Conservation (phyloP, 2,113 vertebrate genomes). For the Tenebrosternarchus preto region DNA sequence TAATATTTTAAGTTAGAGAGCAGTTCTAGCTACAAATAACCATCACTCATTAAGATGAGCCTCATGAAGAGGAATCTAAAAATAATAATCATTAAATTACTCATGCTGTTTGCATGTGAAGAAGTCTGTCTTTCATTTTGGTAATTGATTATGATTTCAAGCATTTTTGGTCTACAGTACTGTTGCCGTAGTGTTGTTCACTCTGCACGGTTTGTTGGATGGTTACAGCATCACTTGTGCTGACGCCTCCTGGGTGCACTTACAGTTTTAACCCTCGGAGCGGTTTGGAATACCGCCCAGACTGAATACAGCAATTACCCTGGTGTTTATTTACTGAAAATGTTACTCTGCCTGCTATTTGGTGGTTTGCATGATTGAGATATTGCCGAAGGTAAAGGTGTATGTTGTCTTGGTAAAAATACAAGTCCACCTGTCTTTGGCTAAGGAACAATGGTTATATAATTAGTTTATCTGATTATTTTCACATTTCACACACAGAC, state of each 20-base stretch:
- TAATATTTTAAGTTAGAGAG: neutral
- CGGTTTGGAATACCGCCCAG: slow-evolving; percentile 23
- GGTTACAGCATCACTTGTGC: neutral
- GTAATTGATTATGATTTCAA: neutral
- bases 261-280: slow-evolving; percentile 17
- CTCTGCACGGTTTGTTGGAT: neutral
- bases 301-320: slow-evolving; percentile 21
- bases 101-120: neutral
- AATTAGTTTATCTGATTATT: neutral
- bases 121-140: neutral
- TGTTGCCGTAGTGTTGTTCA: neutral
- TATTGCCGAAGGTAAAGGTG: neutral
- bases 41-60: neutral
- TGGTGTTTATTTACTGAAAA: slow-evolving; percentile 24
- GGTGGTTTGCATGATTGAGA: neutral
- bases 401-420: neutral
- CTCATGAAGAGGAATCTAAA: neutral
- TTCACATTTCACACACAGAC: neutral
- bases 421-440: neutral
- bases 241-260: neutral
- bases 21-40: slow-evolving; percentile 23
- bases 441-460: neutral
- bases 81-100: neutral
- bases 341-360: slow-evolving; percentile 26
- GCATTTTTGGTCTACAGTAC: neutral